Base-by-base conservation (phyloP, 2,113 vertebrate genomes). In the Perca flavescens region DNA sequence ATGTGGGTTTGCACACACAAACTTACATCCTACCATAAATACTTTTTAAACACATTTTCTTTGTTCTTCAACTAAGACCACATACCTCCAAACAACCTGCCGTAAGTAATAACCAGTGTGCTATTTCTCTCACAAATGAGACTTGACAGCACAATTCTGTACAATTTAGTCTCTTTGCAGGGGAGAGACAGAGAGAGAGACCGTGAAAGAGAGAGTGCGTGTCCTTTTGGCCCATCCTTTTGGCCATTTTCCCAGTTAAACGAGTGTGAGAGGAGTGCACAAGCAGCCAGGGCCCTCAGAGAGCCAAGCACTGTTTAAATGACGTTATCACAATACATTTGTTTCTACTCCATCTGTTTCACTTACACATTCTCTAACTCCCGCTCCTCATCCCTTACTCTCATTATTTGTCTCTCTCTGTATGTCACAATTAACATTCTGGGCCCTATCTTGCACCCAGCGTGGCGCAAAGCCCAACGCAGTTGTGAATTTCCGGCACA, bases 221-320 rank as follows among this genome's bases (percentile, higher is more conserved):
- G 70, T 93, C 83, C 83, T 79, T 68, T 88, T 86, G 82, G 86
- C 83, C 63, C 54, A 81, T 83, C 82, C 87, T 86, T 89, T 92
- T 94, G 93, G 92, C 86, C 68, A 79, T 85, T 92, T 92, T 93
- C 93, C 93, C 91, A 93, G 92, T 87, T 88, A 91, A 90, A 93
- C 74, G 76, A 86, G 83, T 85, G 88, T 54, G 82, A 80, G 86
- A 84, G 80, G 84, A 86, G 69, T 77, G 80, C 75, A 79, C 81
- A 83, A 86, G 67, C 88, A 84, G 66, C 78, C 78, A 62, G 58
- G 65, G 64, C 80, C 81, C 80, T 66, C 53, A 58, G 84, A 86
- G 89, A 87, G 79, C 83, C 61, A 43, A 85, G 82, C 80, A 46
- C 75, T 89, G 74, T 89, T 87, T 89, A 90, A 93, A 91, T 83